These are phyloP conservation scores for Drosophila setifemur DNA, from an alignment of 1,140 invertebrate species.

Conservation along the genomic window DNA sequence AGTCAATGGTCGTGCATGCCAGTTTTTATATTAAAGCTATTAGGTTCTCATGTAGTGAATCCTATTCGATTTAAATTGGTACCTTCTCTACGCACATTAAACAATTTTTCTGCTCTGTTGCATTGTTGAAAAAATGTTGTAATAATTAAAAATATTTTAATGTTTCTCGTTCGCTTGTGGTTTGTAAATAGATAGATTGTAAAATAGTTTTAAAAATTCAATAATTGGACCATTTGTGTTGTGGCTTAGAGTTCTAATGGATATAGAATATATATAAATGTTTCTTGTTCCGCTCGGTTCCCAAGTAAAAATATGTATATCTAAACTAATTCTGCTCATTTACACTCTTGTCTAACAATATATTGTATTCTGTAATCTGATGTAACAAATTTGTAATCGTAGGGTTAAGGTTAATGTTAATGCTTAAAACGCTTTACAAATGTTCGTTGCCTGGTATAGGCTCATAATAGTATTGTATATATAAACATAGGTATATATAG, in stretches of 20 bases:
- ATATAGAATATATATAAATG: conserved; percentile 44
- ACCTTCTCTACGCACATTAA: conserved; percentile 45
- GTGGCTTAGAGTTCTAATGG: conserved; percentile 65
- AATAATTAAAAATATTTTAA: conserved; percentile 66
- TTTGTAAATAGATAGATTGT: conserved; percentile 28
- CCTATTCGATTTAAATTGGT: conserved; percentile 71
- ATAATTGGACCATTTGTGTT: conserved; percentile 80
- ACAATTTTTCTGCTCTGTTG: conserved; percentile 14
- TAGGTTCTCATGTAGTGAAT: conserved; percentile 62
- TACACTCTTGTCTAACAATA: conserved; percentile 52
- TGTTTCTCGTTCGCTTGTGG: conserved; percentile 21
- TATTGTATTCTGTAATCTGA: conserved; percentile 39
- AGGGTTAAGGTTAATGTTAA: conserved; percentile 21
- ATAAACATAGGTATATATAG: conserved; percentile 35
- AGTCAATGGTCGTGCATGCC: conserved; percentile 6
- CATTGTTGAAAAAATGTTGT: conserved; percentile 50
- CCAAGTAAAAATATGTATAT: conserved; percentile 62
- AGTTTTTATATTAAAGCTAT: conserved; percentile 61
- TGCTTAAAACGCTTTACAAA: conserved; percentile 72
- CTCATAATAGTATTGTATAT: conserved; percentile 39
- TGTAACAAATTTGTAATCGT: conserved; percentile 59
- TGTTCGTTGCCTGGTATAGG: conserved; percentile 63
- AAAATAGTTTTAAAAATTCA: conserved; percentile 65
- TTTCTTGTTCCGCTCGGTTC: conserved; percentile 68
- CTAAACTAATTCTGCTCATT: conserved; percentile 54